A percentile compares a stretch with the other conserved stretches of the same genome.
phyloP scores from a whole-genome alignment of 2,797 vertebrate genomes.

The Xenops minutus region DNA sequence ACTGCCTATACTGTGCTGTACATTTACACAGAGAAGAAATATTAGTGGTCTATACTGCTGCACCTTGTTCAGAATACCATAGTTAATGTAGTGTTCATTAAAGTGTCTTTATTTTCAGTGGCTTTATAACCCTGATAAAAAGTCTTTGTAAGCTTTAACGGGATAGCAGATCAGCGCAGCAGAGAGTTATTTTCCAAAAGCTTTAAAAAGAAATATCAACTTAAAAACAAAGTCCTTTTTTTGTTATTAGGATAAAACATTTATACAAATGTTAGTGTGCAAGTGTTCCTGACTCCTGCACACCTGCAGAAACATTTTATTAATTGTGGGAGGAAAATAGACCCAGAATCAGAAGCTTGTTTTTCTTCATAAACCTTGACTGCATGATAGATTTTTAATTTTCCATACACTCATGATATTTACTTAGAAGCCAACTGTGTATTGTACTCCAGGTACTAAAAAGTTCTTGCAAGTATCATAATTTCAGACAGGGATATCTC shows the following conservation, averaged over 20 bases:
- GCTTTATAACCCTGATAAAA: conserved; percentile 33
- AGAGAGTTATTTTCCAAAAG: neutral
- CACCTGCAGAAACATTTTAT: neutral
- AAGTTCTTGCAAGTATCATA: neutral
- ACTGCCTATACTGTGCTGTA: neutral
- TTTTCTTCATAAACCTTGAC: neutral
- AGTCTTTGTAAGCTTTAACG: neutral
- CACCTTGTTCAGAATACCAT: neutral
- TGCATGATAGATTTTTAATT: neutral
- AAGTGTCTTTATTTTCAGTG: conserved; percentile 41
- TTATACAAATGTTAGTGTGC: neutral
- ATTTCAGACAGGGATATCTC: neutral
- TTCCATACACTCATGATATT: neutral
- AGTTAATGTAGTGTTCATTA: conserved; percentile 39
- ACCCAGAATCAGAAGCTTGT: neutral
- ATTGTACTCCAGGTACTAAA: neutral
- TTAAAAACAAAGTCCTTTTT: neutral
- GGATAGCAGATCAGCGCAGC: neutral
- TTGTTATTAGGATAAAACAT: neutral
- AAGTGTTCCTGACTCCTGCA: neutral
- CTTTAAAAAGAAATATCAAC: neutral
- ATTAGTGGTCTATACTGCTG: neutral
- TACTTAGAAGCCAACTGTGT: neutral
- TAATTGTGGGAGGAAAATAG: neutral
- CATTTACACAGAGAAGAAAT: conserved; percentile 43